Evolutionary conservation across 2,888 invertebrate genomes (phyloP), one percentile per base, ranked within the genome.

Genomic region (Eulithis testata): DNA sequence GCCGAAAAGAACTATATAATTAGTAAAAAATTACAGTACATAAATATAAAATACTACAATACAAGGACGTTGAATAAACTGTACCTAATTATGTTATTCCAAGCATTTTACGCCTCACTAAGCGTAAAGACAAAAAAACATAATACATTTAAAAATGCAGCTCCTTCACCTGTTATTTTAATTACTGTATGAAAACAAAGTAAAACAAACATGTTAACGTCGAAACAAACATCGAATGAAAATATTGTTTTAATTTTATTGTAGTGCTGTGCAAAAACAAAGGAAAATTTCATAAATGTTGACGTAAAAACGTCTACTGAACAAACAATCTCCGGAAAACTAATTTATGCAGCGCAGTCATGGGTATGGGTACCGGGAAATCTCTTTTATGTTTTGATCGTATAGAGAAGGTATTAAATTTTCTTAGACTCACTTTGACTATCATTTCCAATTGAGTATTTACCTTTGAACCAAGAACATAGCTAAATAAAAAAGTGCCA

Each of bases 241-340:
- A 14, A 50, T 53, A 49, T 51, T 66, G 54, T 63, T 60, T 60
- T 53, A 67, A 52, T 63, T 59, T 51, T 44, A 51, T 44, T 57
- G 57, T 60, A 66, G 63, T 67, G 54, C 63, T 62, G 66, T 67
- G 51, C 45, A 66, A 66, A 71, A 71, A 66, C 58, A 66, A 72
- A 79, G 84, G 86, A 87, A 87, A 82, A 66, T 47, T 87, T 88
- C 89, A 89, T 90, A 89, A 89, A 89, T 88, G 87, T 87, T 86
- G 87, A 87, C 81, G 81, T 77, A 81, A 85, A 81, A 83, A 81
- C 86, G 81, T 82, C 78, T 82, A 82, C 83, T 84, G 86, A 81
- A 83, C 87, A 90, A 90, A 90, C 91, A 91, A 90, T 90, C 86
- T 89, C 87, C 86, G 88, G 68, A 85, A 89, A 91, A 93, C 91